phyloP scores from a whole-genome alignment of 1,140 invertebrate species.

The Nasonia giraulti region DNA sequence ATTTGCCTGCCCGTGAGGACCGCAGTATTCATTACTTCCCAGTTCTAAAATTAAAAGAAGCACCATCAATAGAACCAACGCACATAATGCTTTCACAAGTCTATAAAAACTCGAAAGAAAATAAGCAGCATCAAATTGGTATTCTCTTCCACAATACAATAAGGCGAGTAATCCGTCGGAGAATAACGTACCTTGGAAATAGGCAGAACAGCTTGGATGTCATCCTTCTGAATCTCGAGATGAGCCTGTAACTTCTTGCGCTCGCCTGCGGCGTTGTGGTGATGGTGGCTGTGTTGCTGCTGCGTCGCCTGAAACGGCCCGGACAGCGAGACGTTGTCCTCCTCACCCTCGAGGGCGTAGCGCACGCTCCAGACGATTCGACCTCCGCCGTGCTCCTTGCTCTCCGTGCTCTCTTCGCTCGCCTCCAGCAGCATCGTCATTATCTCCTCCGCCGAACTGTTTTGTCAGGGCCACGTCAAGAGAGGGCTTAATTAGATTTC shows the following conservation, averaged over 20 bases:
- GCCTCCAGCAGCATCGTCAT: slow-evolving; percentile 94
- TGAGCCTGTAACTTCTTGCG: slow-evolving; percentile 85
- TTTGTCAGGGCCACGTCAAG: slow-evolving; percentile 20
- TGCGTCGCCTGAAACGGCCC: slow-evolving; percentile 71
- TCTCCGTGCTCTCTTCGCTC: slow-evolving; percentile 83
- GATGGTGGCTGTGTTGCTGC: slow-evolving; percentile 70
- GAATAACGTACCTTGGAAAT: slow-evolving; percentile 89
- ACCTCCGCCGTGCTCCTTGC: slow-evolving; percentile 87
- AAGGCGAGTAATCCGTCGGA: slow-evolving; percentile 49
- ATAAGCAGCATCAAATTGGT: too few species aligned
- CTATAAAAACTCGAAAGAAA: too few species aligned
- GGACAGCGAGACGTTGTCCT: slow-evolving; percentile 71
- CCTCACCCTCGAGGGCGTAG: slow-evolving; percentile 80
- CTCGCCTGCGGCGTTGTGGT: slow-evolving; percentile 74
- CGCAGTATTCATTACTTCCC: slow-evolving; percentile 96
- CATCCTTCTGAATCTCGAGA: slow-evolving; percentile 94
- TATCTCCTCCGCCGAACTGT: slow-evolving; percentile 84
- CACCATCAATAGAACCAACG: not conserved
- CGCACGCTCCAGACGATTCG: slow-evolving; percentile 87
- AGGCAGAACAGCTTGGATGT: slow-evolving; percentile 93
- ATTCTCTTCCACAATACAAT: too few species aligned
- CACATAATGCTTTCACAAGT: too few species aligned
- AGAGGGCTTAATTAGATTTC: not conserved
- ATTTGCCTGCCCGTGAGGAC: slow-evolving; percentile 95
- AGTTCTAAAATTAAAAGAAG: slow-evolving; percentile 81